Conservation (phyloP, 2,113 vertebrate genomes). For the Zosterops japonicus region DNA sequence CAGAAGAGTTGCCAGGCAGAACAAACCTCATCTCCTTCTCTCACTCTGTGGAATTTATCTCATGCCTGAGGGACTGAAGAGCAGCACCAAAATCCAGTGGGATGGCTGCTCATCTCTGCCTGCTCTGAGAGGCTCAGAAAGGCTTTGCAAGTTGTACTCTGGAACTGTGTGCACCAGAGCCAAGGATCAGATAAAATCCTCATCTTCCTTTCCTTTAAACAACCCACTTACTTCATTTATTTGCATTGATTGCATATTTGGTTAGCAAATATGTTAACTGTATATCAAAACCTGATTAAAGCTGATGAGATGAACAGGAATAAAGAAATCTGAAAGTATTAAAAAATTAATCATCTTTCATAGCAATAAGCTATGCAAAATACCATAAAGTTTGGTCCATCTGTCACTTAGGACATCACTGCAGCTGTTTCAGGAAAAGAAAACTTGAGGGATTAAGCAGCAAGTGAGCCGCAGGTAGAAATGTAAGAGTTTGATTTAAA, state of each 20-base stretch:
- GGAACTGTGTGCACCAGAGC: background rate
- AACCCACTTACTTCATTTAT: background rate
- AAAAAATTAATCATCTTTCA: background rate
- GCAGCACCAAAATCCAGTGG: background rate
- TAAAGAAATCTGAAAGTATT: background rate
- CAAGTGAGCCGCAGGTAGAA: background rate
- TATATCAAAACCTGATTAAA: background rate
- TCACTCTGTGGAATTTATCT: background rate
- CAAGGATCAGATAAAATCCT: background rate
- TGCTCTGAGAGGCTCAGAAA: background rate
- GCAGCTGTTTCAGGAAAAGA: background rate
- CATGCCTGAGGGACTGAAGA: rapidly evolving
- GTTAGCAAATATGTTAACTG: background rate
- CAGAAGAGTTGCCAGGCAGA: background rate
- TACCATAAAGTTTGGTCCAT: background rate
- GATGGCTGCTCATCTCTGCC: background rate
- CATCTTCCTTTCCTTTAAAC: background rate
- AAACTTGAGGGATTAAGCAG: background rate
- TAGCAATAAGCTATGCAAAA: background rate
- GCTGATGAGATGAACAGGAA: background rate
- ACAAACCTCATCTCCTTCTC: background rate
- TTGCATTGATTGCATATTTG: background rate
- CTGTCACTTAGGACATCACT: background rate
- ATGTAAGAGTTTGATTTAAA: background rate
- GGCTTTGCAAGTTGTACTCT: background rate